Conservation (phyloP, 2,113 vertebrate genomes). For the Theristicus caerulescens region DNA sequence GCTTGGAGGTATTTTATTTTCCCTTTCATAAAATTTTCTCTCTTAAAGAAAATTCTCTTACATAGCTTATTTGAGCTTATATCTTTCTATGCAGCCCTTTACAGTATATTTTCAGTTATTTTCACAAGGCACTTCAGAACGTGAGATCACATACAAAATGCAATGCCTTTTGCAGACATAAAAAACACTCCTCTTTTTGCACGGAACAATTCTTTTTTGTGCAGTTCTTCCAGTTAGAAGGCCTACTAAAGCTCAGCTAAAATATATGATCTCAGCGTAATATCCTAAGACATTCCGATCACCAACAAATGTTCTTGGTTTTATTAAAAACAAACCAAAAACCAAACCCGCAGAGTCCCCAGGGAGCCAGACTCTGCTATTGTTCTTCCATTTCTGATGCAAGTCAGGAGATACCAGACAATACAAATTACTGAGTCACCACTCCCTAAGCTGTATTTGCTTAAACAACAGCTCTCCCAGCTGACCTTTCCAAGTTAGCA, state of each 20-base stretch:
- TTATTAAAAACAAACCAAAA: slow-evolving; percentile 40
- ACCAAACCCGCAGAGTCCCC: not conserved
- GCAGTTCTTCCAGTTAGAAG: slow-evolving; percentile 34
- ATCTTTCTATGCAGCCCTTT: slow-evolving; percentile 16
- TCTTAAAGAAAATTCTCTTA: slow-evolving; percentile 25
- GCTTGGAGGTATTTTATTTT: slow-evolving; percentile 11
- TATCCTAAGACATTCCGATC: not conserved
- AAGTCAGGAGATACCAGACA: slow-evolving; percentile 57
- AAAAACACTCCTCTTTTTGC: not conserved
- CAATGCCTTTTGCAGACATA: slow-evolving; percentile 36
- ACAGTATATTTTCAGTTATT: slow-evolving; percentile 14
- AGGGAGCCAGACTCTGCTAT: slow-evolving; percentile 30
- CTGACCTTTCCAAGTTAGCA: slow-evolving; percentile 43
- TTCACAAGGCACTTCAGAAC: not conserved
- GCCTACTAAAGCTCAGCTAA: slow-evolving; percentile 40
- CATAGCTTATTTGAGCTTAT: not conserved
- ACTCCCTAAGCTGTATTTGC: slow-evolving; percentile 31
- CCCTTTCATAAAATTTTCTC: not conserved
- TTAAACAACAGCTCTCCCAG: slow-evolving; percentile 68
- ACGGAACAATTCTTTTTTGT: not conserved
- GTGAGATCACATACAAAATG: not conserved
- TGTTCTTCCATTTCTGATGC: slow-evolving; percentile 61
- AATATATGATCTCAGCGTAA: slow-evolving; percentile 31
- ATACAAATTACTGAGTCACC: slow-evolving; percentile 46
- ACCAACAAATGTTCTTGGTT: slow-evolving; percentile 49